Conservation (phyloP, 2,113 vertebrate genomes). For the Hiodon alosoides region DNA sequence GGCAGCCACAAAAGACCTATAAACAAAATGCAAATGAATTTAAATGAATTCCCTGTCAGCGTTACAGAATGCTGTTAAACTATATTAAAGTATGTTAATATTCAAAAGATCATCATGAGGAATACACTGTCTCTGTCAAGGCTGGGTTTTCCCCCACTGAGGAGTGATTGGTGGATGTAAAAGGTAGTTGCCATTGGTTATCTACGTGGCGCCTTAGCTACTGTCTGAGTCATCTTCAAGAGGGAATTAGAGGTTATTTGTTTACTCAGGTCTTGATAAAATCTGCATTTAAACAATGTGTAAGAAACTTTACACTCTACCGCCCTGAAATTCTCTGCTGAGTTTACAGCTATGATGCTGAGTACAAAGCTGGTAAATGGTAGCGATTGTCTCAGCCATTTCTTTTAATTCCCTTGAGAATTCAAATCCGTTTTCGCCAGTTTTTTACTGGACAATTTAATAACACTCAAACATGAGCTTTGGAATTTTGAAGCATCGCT, state of each 20-base stretch:
- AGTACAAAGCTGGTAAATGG: background rate
- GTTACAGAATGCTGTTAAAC: background rate
- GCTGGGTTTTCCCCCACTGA: background rate
- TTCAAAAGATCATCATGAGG: conserved; percentile 1
- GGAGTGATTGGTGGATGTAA: background rate
- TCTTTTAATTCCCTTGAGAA: too few species aligned
- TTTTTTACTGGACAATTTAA: too few species aligned
- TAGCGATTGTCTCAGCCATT: too few species aligned
- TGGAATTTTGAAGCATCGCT: background rate
- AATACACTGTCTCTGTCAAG: background rate
- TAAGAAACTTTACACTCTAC: background rate
- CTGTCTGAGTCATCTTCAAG: background rate
- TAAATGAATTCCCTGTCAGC: background rate
- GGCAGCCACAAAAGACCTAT: background rate
- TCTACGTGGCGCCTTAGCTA: conserved; percentile 1
- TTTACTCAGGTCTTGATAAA: background rate
- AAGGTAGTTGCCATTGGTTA: background rate
- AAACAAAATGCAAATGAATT: background rate
- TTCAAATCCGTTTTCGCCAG: too few species aligned
- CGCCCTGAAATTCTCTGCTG: background rate
- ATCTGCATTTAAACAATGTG: conserved; percentile 4
- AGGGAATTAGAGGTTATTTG: background rate
- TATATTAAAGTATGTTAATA: background rate
- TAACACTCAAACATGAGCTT: background rate
- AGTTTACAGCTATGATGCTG: background rate